Evolutionary conservation across 2,113 vertebrate genomes (phyloP).

Genomic region (Perca fluviatilis): DNA sequence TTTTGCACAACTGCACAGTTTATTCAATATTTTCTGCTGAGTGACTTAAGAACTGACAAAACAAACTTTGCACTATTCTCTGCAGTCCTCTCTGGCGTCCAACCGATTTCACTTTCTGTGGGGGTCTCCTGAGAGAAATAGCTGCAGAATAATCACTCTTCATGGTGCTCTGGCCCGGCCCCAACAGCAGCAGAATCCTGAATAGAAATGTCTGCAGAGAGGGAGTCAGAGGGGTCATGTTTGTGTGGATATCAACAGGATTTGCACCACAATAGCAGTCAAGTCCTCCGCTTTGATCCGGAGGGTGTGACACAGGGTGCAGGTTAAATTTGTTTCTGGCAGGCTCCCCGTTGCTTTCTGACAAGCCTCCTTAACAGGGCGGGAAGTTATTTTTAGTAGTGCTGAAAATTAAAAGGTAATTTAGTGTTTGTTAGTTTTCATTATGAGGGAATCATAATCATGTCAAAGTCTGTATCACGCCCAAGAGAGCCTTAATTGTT

Average conservation of each 20-base stretch:
- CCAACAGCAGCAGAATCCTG: slow-evolving; percentile 52
- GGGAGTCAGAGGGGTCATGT: slow-evolving; percentile 75
- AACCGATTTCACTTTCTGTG: slow-evolving; percentile 26
- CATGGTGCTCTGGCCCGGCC: slow-evolving; percentile 39
- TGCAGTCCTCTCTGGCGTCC: slow-evolving; percentile 15
- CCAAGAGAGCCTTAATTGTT: neutral
- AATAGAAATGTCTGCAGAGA: slow-evolving; percentile 65
- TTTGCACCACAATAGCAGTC: slow-evolving; percentile 75
- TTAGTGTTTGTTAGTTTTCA: slow-evolving; percentile 44
- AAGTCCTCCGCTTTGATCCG: slow-evolving; percentile 72
- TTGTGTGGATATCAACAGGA: slow-evolving; percentile 79
- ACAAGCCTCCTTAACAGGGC: slow-evolving; percentile 36
- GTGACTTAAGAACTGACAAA: slow-evolving; percentile 11
- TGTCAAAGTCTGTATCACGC: slow-evolving; percentile 3
- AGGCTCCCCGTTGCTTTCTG: slow-evolving; percentile 36
- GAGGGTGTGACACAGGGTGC: slow-evolving; percentile 57
- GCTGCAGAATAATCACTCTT: slow-evolving; percentile 53
- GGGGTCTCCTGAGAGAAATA: slow-evolving; percentile 18
- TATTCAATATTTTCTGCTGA: neutral
- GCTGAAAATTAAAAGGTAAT: slow-evolving; percentile 29
- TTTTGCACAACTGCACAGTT: neutral
- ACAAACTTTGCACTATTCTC: slow-evolving; percentile 5
- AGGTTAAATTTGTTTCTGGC: slow-evolving; percentile 45
- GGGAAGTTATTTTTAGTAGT: slow-evolving; percentile 39
- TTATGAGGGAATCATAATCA: neutral